A percentile compares a stretch with the other conserved stretches of the same genome.
These are phyloP conservation scores for Araneus ventricosus DNA, from an alignment of 1,140 invertebrate genomes.

Conservation along the genomic window DNA sequence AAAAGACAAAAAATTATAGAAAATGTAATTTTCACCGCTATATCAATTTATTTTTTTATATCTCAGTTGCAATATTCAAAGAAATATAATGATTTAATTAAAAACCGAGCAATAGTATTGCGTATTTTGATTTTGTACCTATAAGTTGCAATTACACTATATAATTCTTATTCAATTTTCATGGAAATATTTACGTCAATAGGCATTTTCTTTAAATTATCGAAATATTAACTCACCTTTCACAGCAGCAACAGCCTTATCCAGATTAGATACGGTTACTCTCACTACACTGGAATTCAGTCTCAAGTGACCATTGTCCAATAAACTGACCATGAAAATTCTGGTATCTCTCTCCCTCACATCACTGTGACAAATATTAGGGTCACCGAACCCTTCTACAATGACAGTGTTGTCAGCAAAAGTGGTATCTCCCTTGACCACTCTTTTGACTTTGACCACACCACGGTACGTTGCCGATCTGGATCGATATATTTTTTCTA, in stretches of 20 bases:
- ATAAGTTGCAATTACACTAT: too few species aligned
- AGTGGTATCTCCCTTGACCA: slow-evolving; percentile 70
- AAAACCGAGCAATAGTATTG: too few species aligned
- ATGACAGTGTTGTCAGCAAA: slow-evolving; percentile 76
- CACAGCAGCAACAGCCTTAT: slow-evolving; percentile 68
- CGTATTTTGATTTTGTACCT: too few species aligned
- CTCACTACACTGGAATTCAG: slow-evolving; percentile 75
- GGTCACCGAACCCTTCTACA: slow-evolving; percentile 76
- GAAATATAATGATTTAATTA: too few species aligned
- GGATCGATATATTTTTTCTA: slow-evolving; percentile 76
- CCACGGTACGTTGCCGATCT: slow-evolving; percentile 76
- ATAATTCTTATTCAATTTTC: too few species aligned
- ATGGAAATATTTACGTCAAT: too few species aligned
- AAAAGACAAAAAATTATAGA: too few species aligned
- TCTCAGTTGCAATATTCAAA: too few species aligned
- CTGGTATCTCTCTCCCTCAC: slow-evolving; percentile 72
- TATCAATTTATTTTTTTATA: too few species aligned
- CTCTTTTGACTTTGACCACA: slow-evolving; percentile 76
- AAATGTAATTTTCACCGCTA: too few species aligned
- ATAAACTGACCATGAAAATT: slow-evolving; percentile 74
- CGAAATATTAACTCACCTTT: slow-evolving; percentile 47
- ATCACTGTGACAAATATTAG: slow-evolving; percentile 74
- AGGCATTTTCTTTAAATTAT: not conserved
- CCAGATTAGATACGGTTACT: slow-evolving; percentile 74
- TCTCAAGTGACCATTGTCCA: slow-evolving; percentile 74